Conservation (phyloP, 2,888 invertebrate species). For the Malthinus seriepunctatus region DNA sequence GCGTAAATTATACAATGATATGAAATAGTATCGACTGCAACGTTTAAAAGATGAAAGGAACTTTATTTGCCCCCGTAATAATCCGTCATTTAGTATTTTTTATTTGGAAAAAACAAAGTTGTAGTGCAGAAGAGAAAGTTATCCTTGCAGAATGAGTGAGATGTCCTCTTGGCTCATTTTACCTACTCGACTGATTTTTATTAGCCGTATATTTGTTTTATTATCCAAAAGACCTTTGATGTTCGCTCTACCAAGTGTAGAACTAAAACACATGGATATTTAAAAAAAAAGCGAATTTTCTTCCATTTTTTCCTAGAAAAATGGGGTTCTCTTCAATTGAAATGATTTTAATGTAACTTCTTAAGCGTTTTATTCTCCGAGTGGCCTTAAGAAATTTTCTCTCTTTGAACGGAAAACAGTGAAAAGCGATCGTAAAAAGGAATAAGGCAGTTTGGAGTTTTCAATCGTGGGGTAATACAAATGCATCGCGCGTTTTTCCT, state of each 20-base stretch:
- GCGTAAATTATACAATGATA: no score
- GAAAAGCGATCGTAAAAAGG: no score
- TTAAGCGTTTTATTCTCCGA: background rate
- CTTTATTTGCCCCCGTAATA: background rate
- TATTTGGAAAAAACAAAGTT: background rate
- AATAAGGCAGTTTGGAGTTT: no score
- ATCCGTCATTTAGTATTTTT: background rate
- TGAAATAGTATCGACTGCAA: background rate
- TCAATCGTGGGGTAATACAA: background rate
- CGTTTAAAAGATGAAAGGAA: background rate
- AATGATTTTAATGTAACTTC: background rate
- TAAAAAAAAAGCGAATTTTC: background rate
- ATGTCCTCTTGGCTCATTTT: conserved; percentile 16
- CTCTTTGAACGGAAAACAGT: no score
- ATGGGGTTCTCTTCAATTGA: background rate
- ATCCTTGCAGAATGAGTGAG: conserved; percentile 16
- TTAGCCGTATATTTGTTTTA: conserved; percentile 6
- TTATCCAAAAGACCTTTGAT: conserved; percentile 1
- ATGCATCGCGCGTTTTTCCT: background rate
- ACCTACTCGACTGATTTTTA: conserved; percentile 19
- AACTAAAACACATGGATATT: background rate
- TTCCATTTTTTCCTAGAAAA: background rate
- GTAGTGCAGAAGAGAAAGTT: no score
- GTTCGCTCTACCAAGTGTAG: background rate
- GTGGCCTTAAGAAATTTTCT: no score